Percentiles rank a stretch among this genome's conserved stretches.
These are phyloP conservation scores for Zaprionus camerounensis DNA, from an alignment of 1,140 invertebrate genomes.

Conservation along the genomic window DNA sequence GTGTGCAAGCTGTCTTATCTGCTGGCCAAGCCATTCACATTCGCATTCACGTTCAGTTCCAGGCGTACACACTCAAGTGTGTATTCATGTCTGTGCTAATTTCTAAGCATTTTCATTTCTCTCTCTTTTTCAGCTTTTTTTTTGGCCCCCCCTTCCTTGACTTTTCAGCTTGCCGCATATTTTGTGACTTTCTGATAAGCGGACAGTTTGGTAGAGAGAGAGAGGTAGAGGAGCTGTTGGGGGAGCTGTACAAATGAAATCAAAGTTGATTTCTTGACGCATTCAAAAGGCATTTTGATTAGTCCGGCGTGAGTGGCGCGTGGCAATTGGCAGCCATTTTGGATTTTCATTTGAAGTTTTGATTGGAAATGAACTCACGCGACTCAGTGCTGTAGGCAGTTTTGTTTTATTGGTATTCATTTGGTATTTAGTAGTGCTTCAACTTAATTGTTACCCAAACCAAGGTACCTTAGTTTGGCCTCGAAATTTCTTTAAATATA, in stretches of 20 bases:
- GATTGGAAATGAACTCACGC: constrained; percentile 29
- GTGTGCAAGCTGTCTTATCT: constrained; percentile 62
- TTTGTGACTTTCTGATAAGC: constrained; percentile 52
- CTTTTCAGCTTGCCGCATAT: constrained; percentile 38
- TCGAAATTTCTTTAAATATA: constrained; percentile 53
- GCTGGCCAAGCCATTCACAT: constrained; percentile 42
- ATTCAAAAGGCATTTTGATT: constrained; percentile 81
- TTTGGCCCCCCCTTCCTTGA: background rate
- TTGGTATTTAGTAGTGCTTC: background rate
- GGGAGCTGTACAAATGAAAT: constrained; percentile 48
- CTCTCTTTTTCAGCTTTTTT: constrained; percentile 14
- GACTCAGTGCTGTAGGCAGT: background rate
- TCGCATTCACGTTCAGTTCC: constrained; percentile 26
- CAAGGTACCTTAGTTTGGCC: background rate
- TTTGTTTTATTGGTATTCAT: background rate
- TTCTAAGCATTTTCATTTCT: constrained; percentile 66
- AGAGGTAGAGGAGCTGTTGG: background rate
- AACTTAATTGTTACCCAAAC: background rate
- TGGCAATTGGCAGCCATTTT: constrained; percentile 59
- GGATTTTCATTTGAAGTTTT: constrained; percentile 59
- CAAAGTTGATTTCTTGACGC: constrained; percentile 73
- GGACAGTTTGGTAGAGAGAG: background rate
- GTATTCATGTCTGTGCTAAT: constrained; percentile 79
- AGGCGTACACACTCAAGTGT: constrained; percentile 60
- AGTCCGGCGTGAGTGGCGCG: constrained; percentile 66